Base-by-base conservation (phyloP, 2,797 vertebrate species). In the Paedocypris micromegethes region DNA sequence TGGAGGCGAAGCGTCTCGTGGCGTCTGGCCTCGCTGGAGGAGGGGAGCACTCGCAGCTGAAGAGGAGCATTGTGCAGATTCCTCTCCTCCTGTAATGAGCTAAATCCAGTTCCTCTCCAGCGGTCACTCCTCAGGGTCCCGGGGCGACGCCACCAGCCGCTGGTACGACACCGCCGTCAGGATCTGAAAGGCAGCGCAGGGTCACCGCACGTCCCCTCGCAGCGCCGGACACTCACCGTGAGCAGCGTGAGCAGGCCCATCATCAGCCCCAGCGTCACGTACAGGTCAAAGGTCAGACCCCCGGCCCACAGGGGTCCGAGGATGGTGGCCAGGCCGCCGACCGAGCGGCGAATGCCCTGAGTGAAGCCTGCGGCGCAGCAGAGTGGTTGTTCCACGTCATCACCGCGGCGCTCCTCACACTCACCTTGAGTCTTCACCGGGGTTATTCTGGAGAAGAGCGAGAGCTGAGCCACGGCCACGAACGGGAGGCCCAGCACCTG, bases 281-380 rank as follows among this genome's bases (percentile, higher is more conserved):
- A 90, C 70, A 93, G 78, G 78, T 91, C 86, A 0, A 84, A 83
- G 0, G 85, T 91, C 45, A 93, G 82, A 4, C 91, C 89, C 0
- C 90, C 90, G 0, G 91, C 91, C 91, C 92, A 93, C 50, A 93
- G 81, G n/a, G 92, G 92, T 2, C 91, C 92, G 58, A 93, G 79
- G 70, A 93, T 93, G 52, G 91, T 93, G 4, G 91, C 92, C 0
- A 93, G 70, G 23, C 91, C 91, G 3, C 90, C 91, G 0, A 93
- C 88, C 3, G 92, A 92, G 58, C 91, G 88, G 2, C 91, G 88
- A 38, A 93, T 83, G 1, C 92, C 92, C 74, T 93, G 92, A 72
- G 87, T 93, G 75, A 93, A 91, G 41, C 92, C 92, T 90, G 48
- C 59, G 1, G 23, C 1, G 23, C 23, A 23, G 23, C 23, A 23